These are phyloP conservation scores for Coremacera marginata DNA, from an alignment of 2,888 invertebrate species.

Conservation along the genomic window DNA sequence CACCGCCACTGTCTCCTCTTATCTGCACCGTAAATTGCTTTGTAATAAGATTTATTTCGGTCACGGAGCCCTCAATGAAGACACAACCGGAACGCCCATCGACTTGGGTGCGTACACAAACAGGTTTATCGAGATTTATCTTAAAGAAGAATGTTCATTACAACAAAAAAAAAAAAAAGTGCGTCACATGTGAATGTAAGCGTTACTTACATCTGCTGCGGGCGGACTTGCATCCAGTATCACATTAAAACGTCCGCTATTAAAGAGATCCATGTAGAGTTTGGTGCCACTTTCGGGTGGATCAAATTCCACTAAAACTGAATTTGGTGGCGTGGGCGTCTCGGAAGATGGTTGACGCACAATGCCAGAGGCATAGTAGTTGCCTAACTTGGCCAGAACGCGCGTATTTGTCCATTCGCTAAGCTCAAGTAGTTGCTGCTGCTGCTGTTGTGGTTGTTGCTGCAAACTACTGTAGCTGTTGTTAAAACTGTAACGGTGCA, in stretches of 20 bases:
- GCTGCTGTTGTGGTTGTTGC: slow-evolving; percentile 51
- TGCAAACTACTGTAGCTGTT: slow-evolving; percentile 50
- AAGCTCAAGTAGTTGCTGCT: slow-evolving; percentile 77
- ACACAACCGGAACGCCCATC: slow-evolving; percentile 78
- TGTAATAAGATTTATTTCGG: slow-evolving; percentile 76
- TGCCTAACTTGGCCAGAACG: slow-evolving; percentile 87
- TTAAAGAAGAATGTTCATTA: slow-evolving; percentile 65
- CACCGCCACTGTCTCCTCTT: slow-evolving; percentile 42
- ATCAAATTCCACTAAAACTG: slow-evolving; percentile 87
- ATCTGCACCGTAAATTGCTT: slow-evolving; percentile 78
- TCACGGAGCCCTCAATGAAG: slow-evolving; percentile 88
- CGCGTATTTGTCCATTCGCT: slow-evolving; percentile 95
- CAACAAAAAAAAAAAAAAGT: neutral
- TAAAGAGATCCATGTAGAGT: slow-evolving; percentile 83
- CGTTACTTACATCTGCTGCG: slow-evolving; percentile 77
- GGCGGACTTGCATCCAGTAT: slow-evolving; percentile 94
- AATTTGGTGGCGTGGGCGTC: slow-evolving; percentile 71
- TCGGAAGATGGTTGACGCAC: slow-evolving; percentile 79
- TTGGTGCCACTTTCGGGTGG: slow-evolving; percentile 78
- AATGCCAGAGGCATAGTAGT: slow-evolving; percentile 88
- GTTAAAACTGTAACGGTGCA: slow-evolving; percentile 59
- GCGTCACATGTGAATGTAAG: too few species aligned
- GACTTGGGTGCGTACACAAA: slow-evolving; percentile 80
- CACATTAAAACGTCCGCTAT: slow-evolving; percentile 84
- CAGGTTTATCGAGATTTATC: slow-evolving; percentile 82